A percentile compares a stretch with the other conserved stretches of the same genome.
Conservation (phyloP, 2,113 vertebrate genomes). For the Macquaria australasica region DNA sequence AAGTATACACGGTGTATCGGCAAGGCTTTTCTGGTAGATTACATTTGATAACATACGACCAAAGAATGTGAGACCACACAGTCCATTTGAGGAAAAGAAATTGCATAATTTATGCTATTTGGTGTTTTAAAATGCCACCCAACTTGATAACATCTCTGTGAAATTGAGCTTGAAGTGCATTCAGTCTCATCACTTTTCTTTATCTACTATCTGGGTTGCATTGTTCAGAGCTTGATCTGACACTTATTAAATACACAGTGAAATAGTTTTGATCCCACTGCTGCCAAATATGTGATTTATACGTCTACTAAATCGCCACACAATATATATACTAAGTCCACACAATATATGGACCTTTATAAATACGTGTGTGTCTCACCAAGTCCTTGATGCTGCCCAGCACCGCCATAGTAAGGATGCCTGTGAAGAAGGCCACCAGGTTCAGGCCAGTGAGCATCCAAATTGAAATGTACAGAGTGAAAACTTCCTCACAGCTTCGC, state of each 20-base stretch:
- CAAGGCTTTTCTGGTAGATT: too few species aligned
- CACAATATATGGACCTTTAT: background rate
- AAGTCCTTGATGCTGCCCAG: constrained; percentile 80
- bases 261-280: background rate
- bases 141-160: background rate
- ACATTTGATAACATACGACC: background rate
- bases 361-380: constrained; percentile 65
- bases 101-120: background rate
- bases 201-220: background rate
- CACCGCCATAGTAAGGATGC: constrained; percentile 78
- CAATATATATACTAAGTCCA: background rate
- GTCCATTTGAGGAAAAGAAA: background rate
- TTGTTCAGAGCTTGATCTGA: background rate
- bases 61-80: background rate
- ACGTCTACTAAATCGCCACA: background rate
- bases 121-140: background rate
- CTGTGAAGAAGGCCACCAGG: constrained; percentile 76
- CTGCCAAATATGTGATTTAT: background rate
- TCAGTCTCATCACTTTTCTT: background rate
- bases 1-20: background rate
- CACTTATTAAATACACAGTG: background rate
- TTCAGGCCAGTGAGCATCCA: constrained; percentile 80
- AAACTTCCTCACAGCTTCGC: constrained; percentile 81
- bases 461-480: constrained; percentile 76
- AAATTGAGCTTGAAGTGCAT: background rate